Base-by-base conservation (phyloP, 2,113 vertebrate genomes). In the Callopanchax toddi region DNA sequence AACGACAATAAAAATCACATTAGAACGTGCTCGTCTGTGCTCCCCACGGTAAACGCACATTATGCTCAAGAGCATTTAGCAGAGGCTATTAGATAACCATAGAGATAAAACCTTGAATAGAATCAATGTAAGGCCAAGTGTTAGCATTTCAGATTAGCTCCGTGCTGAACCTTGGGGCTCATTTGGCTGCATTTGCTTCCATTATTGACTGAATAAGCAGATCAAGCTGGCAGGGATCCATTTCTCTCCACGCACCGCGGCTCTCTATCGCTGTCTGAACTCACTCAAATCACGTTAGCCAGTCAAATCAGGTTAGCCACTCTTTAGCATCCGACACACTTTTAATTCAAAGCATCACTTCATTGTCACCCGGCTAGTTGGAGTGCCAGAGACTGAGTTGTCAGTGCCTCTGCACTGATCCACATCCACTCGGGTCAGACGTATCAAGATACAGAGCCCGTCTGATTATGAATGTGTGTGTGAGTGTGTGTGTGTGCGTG, bases 281-380 rank as follows among this genome's bases (percentile, higher is more conserved):
- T 69, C 56, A 75, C 72, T 74, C 75, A 86, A 89, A 91, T 90
- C 85, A 83, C 43, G 76, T 90, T 90, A 89, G 71, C 62, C 68
- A 77, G 59, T 78, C 70, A 85, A 91, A 91, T 91, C 73, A 80
- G 83, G 80, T 91, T 90, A 84, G 75, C 69, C 67, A 60, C 77
- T 83, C 76, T 84, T 81, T 78, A 86, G 83, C 74, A 74, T 83
- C 84, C 71, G 86, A 80, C 69, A n/a, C 67, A 73, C 79, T 89
- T 89, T 87, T 89, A 87, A 90, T 91, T 90, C 86, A 81, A 78
- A 83, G 81, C 78, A 67, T 80, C 79, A 76, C 84, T 86, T 87
- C 81, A 83, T 81, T 76, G 61, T 68, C 72, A 74, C 42, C 53
- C 57, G 76, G 66, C 72, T 37, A 77, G 81, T 83, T 62, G 80